Evolutionary conservation across 2,888 invertebrate species (phyloP).

Genomic region (Pterobdella sp.): DNA sequence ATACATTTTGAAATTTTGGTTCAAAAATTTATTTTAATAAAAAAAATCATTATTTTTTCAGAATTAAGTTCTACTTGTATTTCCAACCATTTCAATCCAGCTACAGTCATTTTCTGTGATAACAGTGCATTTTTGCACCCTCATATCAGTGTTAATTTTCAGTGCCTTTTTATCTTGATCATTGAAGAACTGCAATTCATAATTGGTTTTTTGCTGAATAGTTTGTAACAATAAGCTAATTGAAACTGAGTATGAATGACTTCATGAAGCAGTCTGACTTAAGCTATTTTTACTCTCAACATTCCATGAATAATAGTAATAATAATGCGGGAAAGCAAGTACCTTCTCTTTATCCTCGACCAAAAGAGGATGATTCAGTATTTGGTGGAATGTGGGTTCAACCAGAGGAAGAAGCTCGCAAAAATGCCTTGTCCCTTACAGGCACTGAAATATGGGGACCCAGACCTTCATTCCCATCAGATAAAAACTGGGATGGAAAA

Average conservation of each 20-base stretch:
- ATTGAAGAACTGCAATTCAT: constrained; percentile 1
- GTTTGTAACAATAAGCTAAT: not conserved
- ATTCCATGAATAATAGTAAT: constrained; percentile 22
- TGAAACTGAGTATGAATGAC: constrained; percentile 23
- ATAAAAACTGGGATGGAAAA: constrained; percentile 3
- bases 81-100: constrained; percentile 7
- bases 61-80: constrained; percentile 9
- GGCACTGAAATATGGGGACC: constrained; percentile 29
- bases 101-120: constrained; percentile 16
- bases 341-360: constrained; percentile 8
- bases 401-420: constrained; percentile 23
- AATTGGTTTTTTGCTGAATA: constrained; percentile 1
- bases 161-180: constrained; percentile 14
- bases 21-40: not conserved
- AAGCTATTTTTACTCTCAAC: constrained; percentile 21
- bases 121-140: constrained; percentile 12
- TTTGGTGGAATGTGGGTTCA: constrained; percentile 27
- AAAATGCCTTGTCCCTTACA: constrained; percentile 22
- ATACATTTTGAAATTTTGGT: not conserved
- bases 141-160: constrained; percentile 14
- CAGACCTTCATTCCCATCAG: constrained; percentile 7
- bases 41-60: constrained; percentile 3
- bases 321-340: constrained; percentile 11
- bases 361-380: constrained; percentile 27
- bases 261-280: constrained; percentile 20